Percentiles rank a stretch among this genome's conserved stretches.
Conservation (phyloP, 2,113 vertebrate genomes). For the Erinaceus europaeus region DNA sequence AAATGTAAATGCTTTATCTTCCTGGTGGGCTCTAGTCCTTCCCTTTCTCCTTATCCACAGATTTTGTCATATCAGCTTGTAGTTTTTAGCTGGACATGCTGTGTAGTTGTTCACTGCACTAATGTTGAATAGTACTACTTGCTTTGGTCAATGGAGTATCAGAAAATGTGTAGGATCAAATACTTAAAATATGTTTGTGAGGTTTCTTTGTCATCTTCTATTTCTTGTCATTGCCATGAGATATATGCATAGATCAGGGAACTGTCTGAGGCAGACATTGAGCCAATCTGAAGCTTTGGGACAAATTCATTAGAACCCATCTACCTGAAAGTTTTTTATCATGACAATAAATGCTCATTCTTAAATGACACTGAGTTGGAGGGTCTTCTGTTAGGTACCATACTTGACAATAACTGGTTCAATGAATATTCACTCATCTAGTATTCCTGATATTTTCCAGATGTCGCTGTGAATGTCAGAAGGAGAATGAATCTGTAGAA, state of each 20-base stretch:
- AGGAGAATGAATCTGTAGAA: neutral
- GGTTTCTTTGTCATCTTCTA: neutral
- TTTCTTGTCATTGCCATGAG: neutral
- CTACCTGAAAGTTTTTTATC: neutral
- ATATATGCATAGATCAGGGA: neutral
- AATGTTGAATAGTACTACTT: neutral
- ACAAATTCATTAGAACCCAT: neutral
- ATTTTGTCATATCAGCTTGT: neutral
- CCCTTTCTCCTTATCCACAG: neutral
- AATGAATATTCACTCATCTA: neutral
- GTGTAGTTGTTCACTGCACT: neutral
- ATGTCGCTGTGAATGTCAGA: neutral
- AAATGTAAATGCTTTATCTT: neutral
- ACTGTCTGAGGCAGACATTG: neutral
- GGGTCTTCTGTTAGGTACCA: neutral
- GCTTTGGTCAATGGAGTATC: neutral
- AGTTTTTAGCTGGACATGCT: neutral
- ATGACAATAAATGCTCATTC: neutral
- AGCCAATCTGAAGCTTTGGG: neutral
- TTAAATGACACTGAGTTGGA: neutral
- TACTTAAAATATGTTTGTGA: neutral
- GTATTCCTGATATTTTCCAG: slow-evolving; percentile 26
- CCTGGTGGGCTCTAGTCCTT: neutral
- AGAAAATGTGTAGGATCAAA: neutral
- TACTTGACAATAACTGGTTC: neutral